Evolutionary conservation across 2,113 vertebrate genomes (phyloP).

Genomic region (Macrotus californicus): DNA sequence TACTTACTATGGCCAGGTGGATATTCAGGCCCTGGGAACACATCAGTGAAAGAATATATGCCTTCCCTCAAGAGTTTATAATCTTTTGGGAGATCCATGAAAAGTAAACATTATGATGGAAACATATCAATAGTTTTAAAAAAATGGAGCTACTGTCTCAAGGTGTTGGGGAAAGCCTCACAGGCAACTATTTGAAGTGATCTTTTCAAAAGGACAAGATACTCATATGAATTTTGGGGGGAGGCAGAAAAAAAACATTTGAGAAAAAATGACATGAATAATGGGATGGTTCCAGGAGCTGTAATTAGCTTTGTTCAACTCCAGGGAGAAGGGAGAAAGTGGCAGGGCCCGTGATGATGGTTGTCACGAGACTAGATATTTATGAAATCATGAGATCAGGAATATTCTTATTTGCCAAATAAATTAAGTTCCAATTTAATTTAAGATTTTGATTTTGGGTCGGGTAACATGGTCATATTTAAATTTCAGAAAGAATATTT

Average conservation of each 20-base stretch:
- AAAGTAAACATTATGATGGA: not conserved
- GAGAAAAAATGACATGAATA: not conserved
- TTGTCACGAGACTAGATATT: not conserved
- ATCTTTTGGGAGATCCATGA: not conserved
- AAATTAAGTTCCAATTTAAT: not conserved
- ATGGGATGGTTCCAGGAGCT: not conserved
- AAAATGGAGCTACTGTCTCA: not conserved
- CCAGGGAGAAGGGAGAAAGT: not conserved
- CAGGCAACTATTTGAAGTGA: not conserved
- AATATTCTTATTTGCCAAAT: not conserved
- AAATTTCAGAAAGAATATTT: constrained; percentile 9
- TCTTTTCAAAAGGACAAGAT: not conserved
- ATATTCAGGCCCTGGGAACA: not conserved
- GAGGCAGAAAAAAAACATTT: not conserved
- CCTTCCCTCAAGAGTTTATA: not conserved
- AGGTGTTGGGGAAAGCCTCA: not conserved
- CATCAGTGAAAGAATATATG: not conserved
- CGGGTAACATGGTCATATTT: not conserved
- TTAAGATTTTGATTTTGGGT: not conserved
- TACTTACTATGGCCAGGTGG: not conserved
- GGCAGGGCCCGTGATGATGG: not conserved
- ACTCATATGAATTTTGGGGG: not conserved
- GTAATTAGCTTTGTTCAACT: not conserved
- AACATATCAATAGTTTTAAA: not conserved
- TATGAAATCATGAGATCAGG: not conserved